These are phyloP conservation scores for Hylaeus anthracinus DNA, from an alignment of 1,140 invertebrate species.

Conservation along the genomic window DNA sequence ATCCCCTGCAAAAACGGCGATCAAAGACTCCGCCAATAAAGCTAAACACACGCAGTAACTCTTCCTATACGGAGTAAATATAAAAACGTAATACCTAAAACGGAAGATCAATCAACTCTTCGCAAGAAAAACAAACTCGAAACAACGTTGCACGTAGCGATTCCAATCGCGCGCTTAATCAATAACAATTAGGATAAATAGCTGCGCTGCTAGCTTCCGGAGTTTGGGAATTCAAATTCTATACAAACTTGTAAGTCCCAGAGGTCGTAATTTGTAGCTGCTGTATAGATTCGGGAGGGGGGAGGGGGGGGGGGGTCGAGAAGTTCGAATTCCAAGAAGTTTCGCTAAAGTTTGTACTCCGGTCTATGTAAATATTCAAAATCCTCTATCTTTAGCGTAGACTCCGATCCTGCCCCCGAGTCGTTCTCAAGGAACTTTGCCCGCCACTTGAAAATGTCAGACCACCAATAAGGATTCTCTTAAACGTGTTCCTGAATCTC, in stretches of 20 bases:
- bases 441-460: neutral
- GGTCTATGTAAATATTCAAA: slow-evolving; percentile 1
- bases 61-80: neutral
- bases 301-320: neutral
- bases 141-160: too few relatives aligned
- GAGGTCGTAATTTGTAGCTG: neutral
- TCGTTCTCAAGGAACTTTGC: neutral
- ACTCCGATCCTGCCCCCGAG: neutral
- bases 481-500: neutral
- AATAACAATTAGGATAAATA: neutral
- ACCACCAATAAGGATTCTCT: neutral
- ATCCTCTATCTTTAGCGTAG: neutral
- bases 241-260: neutral
- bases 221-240: neutral
- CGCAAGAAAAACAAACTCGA: too few relatives aligned
- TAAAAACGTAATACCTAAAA: too few relatives aligned
- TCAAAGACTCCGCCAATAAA: neutral
- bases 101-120: neutral
- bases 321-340: neutral
- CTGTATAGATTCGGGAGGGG: neutral
- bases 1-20: neutral
- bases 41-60: neutral
- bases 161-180: too few relatives aligned
- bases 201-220: neutral
- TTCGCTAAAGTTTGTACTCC: neutral